Conservation (phyloP, 1,140 invertebrate species). For the Trinorchestia longiramus region DNA sequence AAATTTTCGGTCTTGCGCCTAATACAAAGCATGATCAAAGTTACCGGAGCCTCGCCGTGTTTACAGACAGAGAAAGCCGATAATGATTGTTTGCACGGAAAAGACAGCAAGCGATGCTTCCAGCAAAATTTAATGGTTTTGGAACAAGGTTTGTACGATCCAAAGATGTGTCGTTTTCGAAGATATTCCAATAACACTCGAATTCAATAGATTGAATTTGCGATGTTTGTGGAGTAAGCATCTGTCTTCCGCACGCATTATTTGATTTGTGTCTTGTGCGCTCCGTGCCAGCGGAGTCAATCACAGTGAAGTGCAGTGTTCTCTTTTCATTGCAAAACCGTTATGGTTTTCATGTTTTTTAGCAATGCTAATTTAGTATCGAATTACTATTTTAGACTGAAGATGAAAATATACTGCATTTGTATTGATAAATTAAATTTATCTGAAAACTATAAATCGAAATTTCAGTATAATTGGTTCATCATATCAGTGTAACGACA, state of each 20-base stretch:
- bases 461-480: not conserved
- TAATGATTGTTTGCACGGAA: not conserved
- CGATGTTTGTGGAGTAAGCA: not conserved
- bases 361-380: no score
- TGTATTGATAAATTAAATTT: not conserved
- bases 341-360: no score
- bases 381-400: not conserved
- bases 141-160: not conserved
- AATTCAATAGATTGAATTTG: not conserved
- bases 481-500: not conserved
- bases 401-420: not conserved
- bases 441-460: not conserved
- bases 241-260: not conserved
- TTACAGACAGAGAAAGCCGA: not conserved
- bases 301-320: not conserved
- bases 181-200: not conserved
- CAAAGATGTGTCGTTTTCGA: not conserved
- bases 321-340: not conserved
- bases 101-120: not conserved
- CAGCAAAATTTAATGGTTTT: not conserved
- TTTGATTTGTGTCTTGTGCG: not conserved
- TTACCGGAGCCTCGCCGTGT: not conserved
- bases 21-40: not conserved
- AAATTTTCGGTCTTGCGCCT: not conserved
- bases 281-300: not conserved